A percentile compares a stretch with the other conserved stretches of the same genome.
Evolutionary conservation across 1,140 invertebrate genomes (phyloP).

Genomic region (Sycophila sp.): DNA sequence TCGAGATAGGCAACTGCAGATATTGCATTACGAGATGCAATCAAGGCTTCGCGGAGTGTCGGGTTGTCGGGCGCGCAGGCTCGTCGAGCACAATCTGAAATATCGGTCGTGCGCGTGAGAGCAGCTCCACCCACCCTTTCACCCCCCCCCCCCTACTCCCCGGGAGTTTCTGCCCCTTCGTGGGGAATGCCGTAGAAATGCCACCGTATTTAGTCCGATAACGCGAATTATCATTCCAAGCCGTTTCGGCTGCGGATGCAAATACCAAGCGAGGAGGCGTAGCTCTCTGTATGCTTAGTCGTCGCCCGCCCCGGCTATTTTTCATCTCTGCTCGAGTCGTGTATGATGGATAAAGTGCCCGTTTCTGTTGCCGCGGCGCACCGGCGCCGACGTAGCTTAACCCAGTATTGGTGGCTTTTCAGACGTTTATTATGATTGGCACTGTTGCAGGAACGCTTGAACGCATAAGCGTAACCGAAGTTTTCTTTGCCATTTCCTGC

Average conservation of each 20-base stretch:
- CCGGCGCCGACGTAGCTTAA: no score
- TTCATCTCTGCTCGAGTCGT: not conserved
- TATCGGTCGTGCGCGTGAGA: conserved; percentile 35
- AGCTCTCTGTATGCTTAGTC: not conserved
- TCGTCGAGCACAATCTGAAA: conserved; percentile 35
- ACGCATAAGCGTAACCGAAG: no score
- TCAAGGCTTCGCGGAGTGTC: conserved; percentile 41
- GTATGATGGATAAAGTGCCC: not conserved
- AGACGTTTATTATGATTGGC: no score
- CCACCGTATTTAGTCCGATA: conserved; percentile 47
- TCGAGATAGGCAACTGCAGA: conserved; percentile 15
- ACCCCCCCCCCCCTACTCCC: no score
- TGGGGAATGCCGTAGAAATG: not conserved
- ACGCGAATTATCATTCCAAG: conserved; percentile 46
- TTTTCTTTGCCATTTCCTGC: no score
- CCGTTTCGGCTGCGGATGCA: not conserved
- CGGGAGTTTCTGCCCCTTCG: not conserved
- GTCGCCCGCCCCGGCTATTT: not conserved
- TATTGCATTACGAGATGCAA: conserved; percentile 45
- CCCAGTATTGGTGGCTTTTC: no score
- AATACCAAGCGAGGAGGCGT: not conserved
- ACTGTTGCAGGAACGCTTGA: no score
- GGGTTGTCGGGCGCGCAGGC: conserved; percentile 31
- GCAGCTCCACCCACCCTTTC: not conserved
- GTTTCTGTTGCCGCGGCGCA: not conserved